Evolutionary conservation across 2,797 vertebrate species (phyloP).

Genomic region (Ctenopoma multispine): DNA sequence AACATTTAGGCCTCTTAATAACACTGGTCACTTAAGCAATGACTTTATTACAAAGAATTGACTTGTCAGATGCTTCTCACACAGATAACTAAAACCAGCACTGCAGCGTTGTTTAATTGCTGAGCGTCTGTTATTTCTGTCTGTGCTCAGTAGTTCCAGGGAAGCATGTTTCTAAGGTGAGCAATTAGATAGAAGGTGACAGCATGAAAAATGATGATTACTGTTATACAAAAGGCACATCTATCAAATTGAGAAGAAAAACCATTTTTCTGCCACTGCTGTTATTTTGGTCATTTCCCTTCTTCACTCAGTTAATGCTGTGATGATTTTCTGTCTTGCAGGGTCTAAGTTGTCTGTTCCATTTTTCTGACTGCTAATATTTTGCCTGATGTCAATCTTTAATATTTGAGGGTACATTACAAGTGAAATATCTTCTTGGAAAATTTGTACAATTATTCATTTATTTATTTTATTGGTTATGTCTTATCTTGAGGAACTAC

Average conservation of each 20-base stretch:
- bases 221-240: conserved; percentile 91
- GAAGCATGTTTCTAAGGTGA: conserved; percentile 90
- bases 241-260: conserved; percentile 90
- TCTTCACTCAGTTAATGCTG: conserved; percentile 89
- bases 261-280: conserved; percentile 66
- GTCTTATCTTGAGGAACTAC: neutral
- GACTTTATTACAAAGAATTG: conserved; percentile 92
- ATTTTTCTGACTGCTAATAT: conserved; percentile 83
- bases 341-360: conserved; percentile 84
- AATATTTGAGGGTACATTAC: conserved; percentile 71
- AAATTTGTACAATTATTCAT: conserved; percentile 6
- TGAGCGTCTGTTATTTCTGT: conserved; percentile 82
- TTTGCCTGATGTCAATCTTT: conserved; percentile 72
- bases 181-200: conserved; percentile 96
- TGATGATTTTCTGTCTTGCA: conserved; percentile 81
- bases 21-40: conserved; percentile 87
- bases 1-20: conserved; percentile 80
- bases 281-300: conserved; percentile 85
- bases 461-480: neutral
- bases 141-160: conserved; percentile 90
- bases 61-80: conserved; percentile 90
- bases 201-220: conserved; percentile 96
- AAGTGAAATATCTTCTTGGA: conserved; percentile 5
- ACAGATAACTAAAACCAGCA: conserved; percentile 88
- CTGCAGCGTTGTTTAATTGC: conserved; percentile 87